Base-by-base conservation (phyloP, 2,797 vertebrate species). In the Australoheros facetus region DNA sequence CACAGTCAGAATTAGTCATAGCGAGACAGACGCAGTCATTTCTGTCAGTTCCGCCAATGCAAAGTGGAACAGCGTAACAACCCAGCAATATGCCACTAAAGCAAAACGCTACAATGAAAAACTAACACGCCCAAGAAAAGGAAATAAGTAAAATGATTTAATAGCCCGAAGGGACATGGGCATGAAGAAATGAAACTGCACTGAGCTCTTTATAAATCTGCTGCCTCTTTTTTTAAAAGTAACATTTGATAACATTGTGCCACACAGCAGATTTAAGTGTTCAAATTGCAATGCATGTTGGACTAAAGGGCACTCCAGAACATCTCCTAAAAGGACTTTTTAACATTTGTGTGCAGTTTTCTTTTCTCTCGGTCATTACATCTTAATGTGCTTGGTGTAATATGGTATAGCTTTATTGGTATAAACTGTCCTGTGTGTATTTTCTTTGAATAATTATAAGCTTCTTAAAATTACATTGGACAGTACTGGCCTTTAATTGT, bases 1-100 rank as follows among this genome's bases (percentile, higher is more conserved):
- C 91, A 93, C 88, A 86, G 89, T 85, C 78, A 84, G 83, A 82
- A 59, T 84, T 87, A 81, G 84, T 85, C 87, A 92, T 81, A 78
- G 71, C 37, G 39, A 79, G 77, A 77, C 72, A 62, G 48, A 73
- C 73, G 53, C 81, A 86, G 66, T 80, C 71, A 73, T 59, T 53
- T 32, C 48, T 53, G 34, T 56, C 72, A 69, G 56, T 34, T 71
- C 45, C 7, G 69, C 32, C 53, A 78, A 66, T 51, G 42, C 42
- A 51, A 48, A 45, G 62, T 69, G 17, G 77, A 73, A 69, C 57
- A 82, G 26, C 73, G 57, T 21, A 16, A 75, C 73, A 64, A 56
- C 16, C 6, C 7, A 59, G 16, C 7, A 57, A 11, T 70, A 53
- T 53, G 30, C 17, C 19, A 30, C 42, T 69, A 42, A 45, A 77